Conservation (phyloP, 2,113 vertebrate species). For the Corythoichthys haematopterus region DNA sequence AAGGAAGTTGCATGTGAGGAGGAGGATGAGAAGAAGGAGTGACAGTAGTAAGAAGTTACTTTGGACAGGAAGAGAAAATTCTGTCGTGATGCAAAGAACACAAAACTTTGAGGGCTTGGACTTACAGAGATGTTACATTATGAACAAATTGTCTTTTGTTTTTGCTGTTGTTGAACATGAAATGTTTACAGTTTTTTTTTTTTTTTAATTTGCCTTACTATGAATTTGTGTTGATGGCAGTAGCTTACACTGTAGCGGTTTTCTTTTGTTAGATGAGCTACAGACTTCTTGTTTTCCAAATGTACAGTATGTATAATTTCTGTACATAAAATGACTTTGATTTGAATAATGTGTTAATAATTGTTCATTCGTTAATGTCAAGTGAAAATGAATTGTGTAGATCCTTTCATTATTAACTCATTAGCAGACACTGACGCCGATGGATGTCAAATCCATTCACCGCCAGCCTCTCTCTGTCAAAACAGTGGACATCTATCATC, state of each 20-base stretch:
- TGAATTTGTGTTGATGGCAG: slow-evolving; percentile 22
- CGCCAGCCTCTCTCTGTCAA: too few relatives aligned
- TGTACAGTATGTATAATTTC: not conserved
- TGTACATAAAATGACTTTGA: not conserved
- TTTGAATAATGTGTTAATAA: slow-evolving; percentile 30
- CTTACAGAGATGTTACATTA: not conserved
- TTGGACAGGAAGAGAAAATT: not conserved
- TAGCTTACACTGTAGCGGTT: slow-evolving; percentile 5
- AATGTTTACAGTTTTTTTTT: slow-evolving; percentile 40
- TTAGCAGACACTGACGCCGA: too few relatives aligned
- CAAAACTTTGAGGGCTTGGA: not conserved
- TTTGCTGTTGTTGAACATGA: slow-evolving; percentile 59
- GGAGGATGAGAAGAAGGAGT: slow-evolving; percentile 22
- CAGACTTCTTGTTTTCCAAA: not conserved
- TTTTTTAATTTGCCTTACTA: slow-evolving; percentile 45
- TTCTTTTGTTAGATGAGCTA: not conserved
- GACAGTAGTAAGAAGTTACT: not conserved
- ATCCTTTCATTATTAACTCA: slow-evolving; percentile 6
- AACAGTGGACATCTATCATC: too few relatives aligned
- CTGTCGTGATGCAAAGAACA: not conserved
- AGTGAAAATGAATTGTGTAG: slow-evolving; percentile 4
- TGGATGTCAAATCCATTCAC: too few relatives aligned
- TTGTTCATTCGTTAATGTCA: slow-evolving; percentile 3
- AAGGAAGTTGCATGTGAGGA: not conserved
- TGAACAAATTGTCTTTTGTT: slow-evolving; percentile 16